Percentiles rank a stretch among this genome's conserved stretches.
Evolutionary conservation across 2,113 vertebrate species (phyloP).

Genomic region (Meleagris gallopavo): DNA sequence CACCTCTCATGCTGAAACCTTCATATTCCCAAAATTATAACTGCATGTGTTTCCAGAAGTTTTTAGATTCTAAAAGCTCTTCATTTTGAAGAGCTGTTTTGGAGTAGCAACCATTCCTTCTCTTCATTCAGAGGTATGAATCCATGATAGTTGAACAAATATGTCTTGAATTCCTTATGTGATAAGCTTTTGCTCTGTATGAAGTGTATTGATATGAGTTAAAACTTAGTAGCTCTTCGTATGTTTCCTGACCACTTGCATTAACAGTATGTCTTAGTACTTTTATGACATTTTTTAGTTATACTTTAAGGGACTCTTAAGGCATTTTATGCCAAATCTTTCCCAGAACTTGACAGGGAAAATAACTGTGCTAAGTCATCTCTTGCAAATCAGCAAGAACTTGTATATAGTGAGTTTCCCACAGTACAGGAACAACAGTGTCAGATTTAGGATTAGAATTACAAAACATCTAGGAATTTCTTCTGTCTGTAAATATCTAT

Average conservation of each 20-base stretch:
- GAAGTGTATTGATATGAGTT: neutral
- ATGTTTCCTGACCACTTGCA: neutral
- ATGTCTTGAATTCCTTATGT: neutral
- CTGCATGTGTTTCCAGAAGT: neutral
- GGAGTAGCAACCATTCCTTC: neutral
- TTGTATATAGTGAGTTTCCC: neutral
- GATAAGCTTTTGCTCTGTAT: neutral
- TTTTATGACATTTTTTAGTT: neutral
- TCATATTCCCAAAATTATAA: neutral
- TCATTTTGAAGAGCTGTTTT: neutral
- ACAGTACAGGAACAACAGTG: neutral
- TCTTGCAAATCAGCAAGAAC: neutral
- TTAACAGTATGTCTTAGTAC: neutral
- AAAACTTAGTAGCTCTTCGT: neutral
- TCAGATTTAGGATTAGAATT: constrained; percentile 5
- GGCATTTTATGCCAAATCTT: neutral
- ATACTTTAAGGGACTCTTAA: constrained; percentile 10
- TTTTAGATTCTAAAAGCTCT: neutral
- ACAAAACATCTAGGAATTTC: neutral
- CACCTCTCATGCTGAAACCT: neutral
- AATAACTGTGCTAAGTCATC: neutral
- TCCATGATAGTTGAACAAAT: neutral
- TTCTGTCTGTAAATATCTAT: neutral
- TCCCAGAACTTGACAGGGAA: neutral
- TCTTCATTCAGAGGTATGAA: neutral